phyloP scores from a whole-genome alignment of 2,113 vertebrate genomes.

The Lathamus discolor region DNA sequence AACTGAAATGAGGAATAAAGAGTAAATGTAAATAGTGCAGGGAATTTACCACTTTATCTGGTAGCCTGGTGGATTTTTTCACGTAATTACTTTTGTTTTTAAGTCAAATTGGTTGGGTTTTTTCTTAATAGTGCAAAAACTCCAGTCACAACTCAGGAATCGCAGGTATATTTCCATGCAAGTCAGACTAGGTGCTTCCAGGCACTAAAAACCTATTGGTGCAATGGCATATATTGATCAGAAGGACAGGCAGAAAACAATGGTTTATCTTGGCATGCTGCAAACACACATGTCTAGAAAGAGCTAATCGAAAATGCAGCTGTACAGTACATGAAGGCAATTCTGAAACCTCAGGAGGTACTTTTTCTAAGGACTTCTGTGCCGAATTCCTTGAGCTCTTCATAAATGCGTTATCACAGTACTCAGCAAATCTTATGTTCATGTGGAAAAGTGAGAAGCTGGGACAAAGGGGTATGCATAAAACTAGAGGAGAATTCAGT shows the following conservation, averaged over 20 bases:
- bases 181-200: not conserved
- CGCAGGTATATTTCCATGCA: not conserved
- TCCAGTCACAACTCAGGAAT: not conserved
- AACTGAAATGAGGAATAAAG: not conserved
- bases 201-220: not conserved
- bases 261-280: not conserved
- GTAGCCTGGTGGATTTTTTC: not conserved
- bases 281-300: not conserved
- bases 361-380: not conserved
- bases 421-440: accelerated
- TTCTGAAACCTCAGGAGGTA: not conserved
- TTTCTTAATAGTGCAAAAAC: not conserved
- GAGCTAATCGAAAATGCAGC: not conserved
- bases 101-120: accelerated
- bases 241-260: not conserved
- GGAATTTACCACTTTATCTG: not conserved
- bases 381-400: not conserved
- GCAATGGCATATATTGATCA: not conserved
- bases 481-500: not conserved
- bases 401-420: accelerated
- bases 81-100: not conserved
- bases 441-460: not conserved
- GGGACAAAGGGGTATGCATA: not conserved
- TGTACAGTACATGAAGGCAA: not conserved
- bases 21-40: not conserved